Conservation (phyloP, 2,113 vertebrate genomes). For the Lepus europaeus region DNA sequence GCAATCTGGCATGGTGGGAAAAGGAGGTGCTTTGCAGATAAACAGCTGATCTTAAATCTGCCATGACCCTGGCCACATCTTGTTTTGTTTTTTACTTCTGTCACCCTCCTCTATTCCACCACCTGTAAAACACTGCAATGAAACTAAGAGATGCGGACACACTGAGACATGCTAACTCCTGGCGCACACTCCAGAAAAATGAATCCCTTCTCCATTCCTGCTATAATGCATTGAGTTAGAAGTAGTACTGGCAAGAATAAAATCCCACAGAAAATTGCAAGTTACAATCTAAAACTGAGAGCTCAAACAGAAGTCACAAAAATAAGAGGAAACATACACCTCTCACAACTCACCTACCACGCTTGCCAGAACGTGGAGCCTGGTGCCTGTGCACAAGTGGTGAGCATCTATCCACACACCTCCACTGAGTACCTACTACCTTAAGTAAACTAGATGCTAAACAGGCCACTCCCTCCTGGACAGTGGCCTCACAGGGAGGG, state of each 20-base stretch:
- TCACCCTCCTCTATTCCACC: not conserved
- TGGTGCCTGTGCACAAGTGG: accelerated
- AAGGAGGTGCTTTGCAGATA: not conserved
- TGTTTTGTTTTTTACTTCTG: not conserved
- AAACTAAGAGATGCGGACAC: not conserved
- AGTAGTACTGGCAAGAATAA: not conserved
- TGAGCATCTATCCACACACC: no score
- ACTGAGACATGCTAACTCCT: not conserved
- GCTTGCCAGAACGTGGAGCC: not conserved
- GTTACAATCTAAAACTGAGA: not conserved
- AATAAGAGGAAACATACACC: not conserved
- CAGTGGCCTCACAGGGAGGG: not conserved
- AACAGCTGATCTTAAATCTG: not conserved
- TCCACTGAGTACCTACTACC: not conserved
- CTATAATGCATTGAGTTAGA: not conserved
- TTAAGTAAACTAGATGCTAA: not conserved
- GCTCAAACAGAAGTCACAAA: not conserved
- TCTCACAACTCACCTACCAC: not conserved
- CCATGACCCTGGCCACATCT: not conserved
- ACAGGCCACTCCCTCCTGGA: not conserved
- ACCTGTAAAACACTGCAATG: not conserved
- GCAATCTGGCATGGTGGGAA: not conserved
- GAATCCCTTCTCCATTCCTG: not conserved
- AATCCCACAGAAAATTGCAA: not conserved
- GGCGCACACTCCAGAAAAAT: not conserved